Conservation (phyloP, 2,113 vertebrate species). For the Indicator indicator region DNA sequence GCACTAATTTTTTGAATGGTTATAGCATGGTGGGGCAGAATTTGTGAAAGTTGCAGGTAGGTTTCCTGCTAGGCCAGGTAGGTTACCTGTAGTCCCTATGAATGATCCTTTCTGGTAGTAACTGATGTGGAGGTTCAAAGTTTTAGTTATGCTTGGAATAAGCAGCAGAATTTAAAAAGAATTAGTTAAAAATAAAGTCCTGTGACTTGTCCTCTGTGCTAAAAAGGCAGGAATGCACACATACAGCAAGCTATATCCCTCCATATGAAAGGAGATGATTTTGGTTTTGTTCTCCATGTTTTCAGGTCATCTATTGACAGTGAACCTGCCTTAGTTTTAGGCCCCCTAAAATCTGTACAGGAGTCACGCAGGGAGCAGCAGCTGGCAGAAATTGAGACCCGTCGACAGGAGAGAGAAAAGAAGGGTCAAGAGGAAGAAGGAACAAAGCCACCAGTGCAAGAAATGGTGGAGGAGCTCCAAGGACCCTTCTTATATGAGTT, state of each 20-base stretch:
- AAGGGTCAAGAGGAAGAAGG: conserved; percentile 77
- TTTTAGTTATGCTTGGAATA: neutral
- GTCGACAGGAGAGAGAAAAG: conserved; percentile 88
- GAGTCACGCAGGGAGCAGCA: conserved; percentile 92
- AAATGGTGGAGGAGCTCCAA: conserved; percentile 89
- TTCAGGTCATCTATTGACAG: conserved; percentile 95
- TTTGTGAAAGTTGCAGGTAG: neutral
- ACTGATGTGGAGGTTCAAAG: neutral
- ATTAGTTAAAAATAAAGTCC: neutral
- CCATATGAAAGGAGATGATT: neutral
- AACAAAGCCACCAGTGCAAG: conserved; percentile 83
- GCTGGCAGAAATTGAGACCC: conserved; percentile 88
- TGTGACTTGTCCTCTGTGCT: neutral
- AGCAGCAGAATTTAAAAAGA: neutral
- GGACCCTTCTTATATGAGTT: conserved; percentile 95
- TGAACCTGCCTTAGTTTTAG: conserved; percentile 94
- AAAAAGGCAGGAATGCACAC: neutral
- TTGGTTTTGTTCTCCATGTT: neutral
- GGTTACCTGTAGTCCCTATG: neutral
- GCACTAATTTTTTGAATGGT: neutral
- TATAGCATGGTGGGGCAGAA: neutral
- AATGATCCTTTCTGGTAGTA: neutral
- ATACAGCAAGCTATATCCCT: neutral
- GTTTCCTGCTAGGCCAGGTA: neutral
- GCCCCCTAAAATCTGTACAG: conserved; percentile 89